Evolutionary conservation across 1,140 invertebrate genomes (phyloP).

Genomic region (Paraescarpia echinospica): DNA sequence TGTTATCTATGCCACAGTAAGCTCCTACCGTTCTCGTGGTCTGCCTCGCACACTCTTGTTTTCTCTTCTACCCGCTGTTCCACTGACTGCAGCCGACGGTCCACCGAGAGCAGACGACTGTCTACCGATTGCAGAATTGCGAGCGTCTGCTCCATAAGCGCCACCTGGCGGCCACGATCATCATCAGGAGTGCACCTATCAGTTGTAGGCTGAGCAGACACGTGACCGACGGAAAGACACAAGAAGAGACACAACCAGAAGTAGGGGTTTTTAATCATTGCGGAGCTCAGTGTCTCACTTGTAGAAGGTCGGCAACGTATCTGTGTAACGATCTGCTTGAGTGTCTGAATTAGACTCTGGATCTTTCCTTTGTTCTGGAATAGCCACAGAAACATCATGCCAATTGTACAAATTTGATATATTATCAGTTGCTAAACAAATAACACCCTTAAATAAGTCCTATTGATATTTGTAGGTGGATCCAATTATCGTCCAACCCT

Average conservation of each 20-base stretch:
- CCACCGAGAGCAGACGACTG: background rate
- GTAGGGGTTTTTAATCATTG: background rate
- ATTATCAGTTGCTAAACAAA: no score
- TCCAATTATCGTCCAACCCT: no score
- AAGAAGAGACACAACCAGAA: background rate
- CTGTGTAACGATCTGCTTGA: no score
- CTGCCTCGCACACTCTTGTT: background rate
- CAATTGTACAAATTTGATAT: no score
- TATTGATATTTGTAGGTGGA: no score
- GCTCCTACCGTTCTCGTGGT: background rate
- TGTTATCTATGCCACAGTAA: background rate
- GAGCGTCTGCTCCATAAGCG: background rate
- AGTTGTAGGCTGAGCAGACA: background rate
- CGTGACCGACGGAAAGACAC: background rate
- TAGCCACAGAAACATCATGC: no score
- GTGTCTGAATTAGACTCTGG: no score
- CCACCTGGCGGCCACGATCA: background rate
- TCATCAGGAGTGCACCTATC: background rate
- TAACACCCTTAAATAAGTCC: no score
- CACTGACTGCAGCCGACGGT: background rate
- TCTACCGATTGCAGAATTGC: background rate
- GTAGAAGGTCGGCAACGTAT: no score
- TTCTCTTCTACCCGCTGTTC: background rate
- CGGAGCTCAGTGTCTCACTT: background rate
- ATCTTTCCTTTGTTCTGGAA: no score